phyloP scores from a whole-genome alignment of 64 coral and sea anemone genomes.

The Dendronephthya gigantea region DNA sequence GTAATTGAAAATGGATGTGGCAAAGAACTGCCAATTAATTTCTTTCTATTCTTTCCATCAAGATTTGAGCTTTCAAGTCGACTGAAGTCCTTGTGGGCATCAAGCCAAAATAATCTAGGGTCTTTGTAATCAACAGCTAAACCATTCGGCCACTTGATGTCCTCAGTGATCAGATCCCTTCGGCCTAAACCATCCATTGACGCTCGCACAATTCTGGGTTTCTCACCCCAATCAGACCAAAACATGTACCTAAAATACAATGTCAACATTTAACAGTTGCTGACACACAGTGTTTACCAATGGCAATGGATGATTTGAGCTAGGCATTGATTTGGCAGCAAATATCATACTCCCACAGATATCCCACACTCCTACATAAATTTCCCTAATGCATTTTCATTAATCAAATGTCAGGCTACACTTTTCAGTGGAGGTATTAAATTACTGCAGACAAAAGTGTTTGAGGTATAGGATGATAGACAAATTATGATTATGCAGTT shows the following conservation, averaged over 20 bases:
- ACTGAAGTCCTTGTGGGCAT: not conserved
- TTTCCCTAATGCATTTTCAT: too few species aligned
- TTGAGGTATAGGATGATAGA: too few species aligned
- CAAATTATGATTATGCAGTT: too few species aligned
- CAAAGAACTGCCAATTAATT: not conserved
- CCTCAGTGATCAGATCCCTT: not conserved
- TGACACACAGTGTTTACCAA: too few species aligned
- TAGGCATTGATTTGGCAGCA: too few species aligned
- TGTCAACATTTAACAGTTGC: not conserved
- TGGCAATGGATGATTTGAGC: too few species aligned
- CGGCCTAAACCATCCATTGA: not conserved
- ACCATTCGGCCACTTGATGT: constrained; percentile 12
- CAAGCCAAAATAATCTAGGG: not conserved
- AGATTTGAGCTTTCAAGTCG: not conserved
- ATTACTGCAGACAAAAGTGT: too few species aligned
- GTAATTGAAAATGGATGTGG: constrained; percentile 15
- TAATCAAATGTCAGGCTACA: too few species aligned
- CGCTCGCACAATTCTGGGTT: not conserved
- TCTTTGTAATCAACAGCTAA: not conserved
- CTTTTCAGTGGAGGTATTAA: too few species aligned
- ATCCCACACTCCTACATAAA: too few species aligned
- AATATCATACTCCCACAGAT: too few species aligned
- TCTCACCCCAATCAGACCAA: constrained; percentile 4
- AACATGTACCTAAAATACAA: not conserved
- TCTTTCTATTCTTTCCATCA: not conserved